A percentile compares a stretch with the other conserved stretches of the same genome.
Conservation (phyloP, 1,140 invertebrate species). For the Euura saliciscinereae region DNA sequence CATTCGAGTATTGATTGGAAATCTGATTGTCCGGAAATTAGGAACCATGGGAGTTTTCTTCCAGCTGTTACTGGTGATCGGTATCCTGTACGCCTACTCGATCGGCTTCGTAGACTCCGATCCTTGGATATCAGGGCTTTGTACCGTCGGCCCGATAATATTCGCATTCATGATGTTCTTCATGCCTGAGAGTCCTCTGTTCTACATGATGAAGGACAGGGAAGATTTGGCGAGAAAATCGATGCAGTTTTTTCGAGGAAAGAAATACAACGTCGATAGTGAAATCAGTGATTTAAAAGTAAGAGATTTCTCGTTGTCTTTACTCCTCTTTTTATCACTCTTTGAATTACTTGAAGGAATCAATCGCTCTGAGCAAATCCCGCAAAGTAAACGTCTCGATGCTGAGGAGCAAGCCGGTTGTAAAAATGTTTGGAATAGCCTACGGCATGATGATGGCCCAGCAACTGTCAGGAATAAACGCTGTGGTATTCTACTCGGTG, state of each 20-base stretch:
- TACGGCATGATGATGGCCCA: conserved; percentile 64
- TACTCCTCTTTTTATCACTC: too few relatives aligned
- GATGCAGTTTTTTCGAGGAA: conserved; percentile 60
- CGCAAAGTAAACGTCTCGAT: neutral
- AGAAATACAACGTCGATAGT: conserved; percentile 55
- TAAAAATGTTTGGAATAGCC: conserved; percentile 33
- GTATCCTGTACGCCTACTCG: conserved; percentile 58
- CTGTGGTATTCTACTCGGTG: conserved; percentile 66
- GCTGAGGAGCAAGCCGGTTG: conserved; percentile 28
- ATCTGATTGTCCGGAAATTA: too few relatives aligned
- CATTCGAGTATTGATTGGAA: too few relatives aligned
- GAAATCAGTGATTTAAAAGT: conserved; percentile 48
- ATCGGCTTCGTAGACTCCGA: conserved; percentile 45
- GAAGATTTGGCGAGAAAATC: conserved; percentile 53
- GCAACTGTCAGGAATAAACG: conserved; percentile 66
- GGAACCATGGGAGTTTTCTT: conserved; percentile 59
- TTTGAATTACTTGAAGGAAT: conserved; percentile 3
- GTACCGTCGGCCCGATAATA: conserved; percentile 39
- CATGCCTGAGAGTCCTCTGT: conserved; percentile 59
- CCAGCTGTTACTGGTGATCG: conserved; percentile 60
- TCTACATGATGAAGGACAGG: conserved; percentile 38
- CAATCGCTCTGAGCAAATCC: conserved; percentile 11
- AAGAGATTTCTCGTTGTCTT: neutral
- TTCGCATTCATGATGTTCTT: conserved; percentile 51
- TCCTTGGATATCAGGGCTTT: conserved; percentile 32